Evolutionary conservation across 1,140 invertebrate genomes (phyloP), one percentile per base, ranked within the genome.

Genomic region (Diploscapter pachys): DNA sequence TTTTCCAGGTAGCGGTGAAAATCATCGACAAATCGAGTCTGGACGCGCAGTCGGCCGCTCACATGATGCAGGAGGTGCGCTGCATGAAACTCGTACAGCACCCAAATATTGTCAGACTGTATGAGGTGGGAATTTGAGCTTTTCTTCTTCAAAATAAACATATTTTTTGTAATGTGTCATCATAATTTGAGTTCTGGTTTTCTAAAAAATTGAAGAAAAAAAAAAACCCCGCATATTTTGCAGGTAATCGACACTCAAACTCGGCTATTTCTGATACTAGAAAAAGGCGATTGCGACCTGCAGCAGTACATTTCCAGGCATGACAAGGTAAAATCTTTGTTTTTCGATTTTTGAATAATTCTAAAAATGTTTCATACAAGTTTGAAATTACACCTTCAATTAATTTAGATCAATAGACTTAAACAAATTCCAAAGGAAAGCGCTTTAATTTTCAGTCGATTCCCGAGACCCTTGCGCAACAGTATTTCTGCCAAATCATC

Each of bases 51-150:
- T 97, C 95, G n/a, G 91, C 92, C 82, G 91, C 93, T 65, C 95
- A 98, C 90, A 90, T 99, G 70, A 96, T 98, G 86, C 95, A 98
- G 89, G 96, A 89, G 83, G 88, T 82, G 73, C 89, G 94, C 78
- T 98, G 96, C 85, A 98, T 99, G 96, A 98, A 99, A 87, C 87
- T 99, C 80, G 96, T 99, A 9, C 96, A 98, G 86, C 97, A 99
- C 89, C 95, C 90, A 5, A 95, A 99, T 88, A 95, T 99, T 49
- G 96, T 99, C 11, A 89, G 96, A 65, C 88, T 99, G 5, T 99
- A 99, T 87, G 95, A 99, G 89, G 75, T 31, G 31, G 31, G 31
- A 31, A 31, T 31, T 31, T 31, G 31, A 31, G 1, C 31, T 31
- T 31, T 31, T 31, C 31, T 1, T 31, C 31, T 31, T 31, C 31